Percentiles rank a stretch among this genome's conserved stretches.
These are phyloP conservation scores for Phengaris arion DNA, from an alignment of 2,888 invertebrate genomes.

Conservation along the genomic window DNA sequence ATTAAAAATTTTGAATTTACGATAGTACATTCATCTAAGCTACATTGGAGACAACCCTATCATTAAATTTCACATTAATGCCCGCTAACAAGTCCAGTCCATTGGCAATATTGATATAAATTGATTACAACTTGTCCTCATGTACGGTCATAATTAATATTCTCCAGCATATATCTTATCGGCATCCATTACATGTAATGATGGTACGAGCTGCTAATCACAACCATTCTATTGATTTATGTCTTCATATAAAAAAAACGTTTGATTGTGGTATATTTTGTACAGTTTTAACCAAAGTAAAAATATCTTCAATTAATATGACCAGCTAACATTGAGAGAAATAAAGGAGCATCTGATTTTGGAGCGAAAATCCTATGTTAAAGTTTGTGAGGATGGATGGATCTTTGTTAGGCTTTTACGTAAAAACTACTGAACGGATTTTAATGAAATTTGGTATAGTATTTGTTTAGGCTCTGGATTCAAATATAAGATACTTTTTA, in stretches of 20 bases:
- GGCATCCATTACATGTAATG: constrained; percentile 63
- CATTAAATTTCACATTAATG: constrained; percentile 70
- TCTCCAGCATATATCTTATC: constrained; percentile 69
- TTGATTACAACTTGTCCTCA: constrained; percentile 73
- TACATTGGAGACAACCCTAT: constrained; percentile 54
- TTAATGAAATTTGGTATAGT: too few relatives aligned
- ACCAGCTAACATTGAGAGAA: too few relatives aligned
- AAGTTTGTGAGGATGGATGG: too few relatives aligned
- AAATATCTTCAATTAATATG: background rate
- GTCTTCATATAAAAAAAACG: constrained; percentile 25
- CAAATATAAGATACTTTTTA: too few relatives aligned
- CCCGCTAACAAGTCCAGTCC: constrained; percentile 67
- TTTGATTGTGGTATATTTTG: constrained; percentile 6
- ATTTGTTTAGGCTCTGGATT: too few relatives aligned
- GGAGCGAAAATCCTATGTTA: too few relatives aligned
- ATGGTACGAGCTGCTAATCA: constrained; percentile 54
- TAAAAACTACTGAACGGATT: too few relatives aligned
- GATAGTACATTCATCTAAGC: too few relatives aligned
- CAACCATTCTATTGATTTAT: constrained; percentile 48
- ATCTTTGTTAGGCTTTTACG: too few relatives aligned
- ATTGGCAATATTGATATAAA: constrained; percentile 79
- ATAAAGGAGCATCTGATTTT: too few relatives aligned
- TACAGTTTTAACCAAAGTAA: background rate
- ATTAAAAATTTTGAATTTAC: too few relatives aligned
- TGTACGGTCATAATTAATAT: constrained; percentile 61